Conservation (phyloP, 2,113 vertebrate species). For the Corapipo altera region DNA sequence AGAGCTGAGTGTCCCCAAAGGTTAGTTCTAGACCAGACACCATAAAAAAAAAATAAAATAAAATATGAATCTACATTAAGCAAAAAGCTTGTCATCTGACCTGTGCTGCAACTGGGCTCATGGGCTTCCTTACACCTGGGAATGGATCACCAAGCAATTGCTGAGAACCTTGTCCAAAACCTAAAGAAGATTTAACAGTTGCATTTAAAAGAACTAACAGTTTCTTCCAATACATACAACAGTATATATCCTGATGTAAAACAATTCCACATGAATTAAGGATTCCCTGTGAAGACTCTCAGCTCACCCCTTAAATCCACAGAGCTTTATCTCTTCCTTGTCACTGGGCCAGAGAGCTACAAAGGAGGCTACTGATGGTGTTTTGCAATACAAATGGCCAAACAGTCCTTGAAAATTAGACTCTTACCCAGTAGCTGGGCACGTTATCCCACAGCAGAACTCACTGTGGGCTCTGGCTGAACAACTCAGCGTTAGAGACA, state of each 20-base stretch:
- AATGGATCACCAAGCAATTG: conserved; percentile 86
- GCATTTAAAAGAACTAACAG: background rate
- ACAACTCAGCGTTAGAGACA: background rate
- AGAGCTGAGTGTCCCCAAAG: background rate
- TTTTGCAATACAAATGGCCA: background rate
- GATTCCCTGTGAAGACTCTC: background rate
- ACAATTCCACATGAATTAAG: background rate
- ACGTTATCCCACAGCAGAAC: background rate
- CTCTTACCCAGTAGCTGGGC: background rate
- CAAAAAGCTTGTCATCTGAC: conserved; percentile 40
- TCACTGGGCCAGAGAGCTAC: background rate
- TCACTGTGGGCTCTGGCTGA: background rate
- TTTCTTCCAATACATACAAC: background rate
- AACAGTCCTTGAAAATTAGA: background rate
- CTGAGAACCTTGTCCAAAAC: conserved; percentile 83
- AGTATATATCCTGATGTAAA: background rate
- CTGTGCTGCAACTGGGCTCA: conserved; percentile 84
- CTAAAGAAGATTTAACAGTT: conserved; percentile 59
- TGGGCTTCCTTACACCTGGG: conserved; percentile 82
- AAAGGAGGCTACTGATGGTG: background rate
- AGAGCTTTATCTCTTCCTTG: background rate
- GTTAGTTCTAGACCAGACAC: background rate
- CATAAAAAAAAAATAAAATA: background rate
- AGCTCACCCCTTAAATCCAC: background rate
- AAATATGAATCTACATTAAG: background rate